These are phyloP conservation scores for Idaea dimidiata DNA, from an alignment of 2,888 invertebrate genomes.

Conservation along the genomic window DNA sequence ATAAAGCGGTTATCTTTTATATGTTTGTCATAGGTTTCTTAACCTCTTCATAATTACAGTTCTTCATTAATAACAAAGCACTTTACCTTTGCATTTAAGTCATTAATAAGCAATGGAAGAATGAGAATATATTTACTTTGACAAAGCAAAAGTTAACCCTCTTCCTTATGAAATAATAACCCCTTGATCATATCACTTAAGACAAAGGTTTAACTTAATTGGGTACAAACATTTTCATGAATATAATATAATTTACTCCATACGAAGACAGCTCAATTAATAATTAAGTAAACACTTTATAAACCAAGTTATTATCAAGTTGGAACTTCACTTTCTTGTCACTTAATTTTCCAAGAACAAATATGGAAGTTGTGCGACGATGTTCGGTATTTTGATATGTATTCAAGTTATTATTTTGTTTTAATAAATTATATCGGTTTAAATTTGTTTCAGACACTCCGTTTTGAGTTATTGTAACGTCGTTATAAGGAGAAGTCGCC, in stretches of 20 bases:
- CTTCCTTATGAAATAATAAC: not conserved
- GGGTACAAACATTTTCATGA: not conserved
- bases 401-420: not conserved
- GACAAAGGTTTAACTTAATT: not conserved
- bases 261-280: not conserved
- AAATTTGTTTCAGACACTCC: not conserved
- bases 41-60: too few relatives aligned
- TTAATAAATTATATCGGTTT: not conserved
- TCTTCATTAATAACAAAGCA: too few relatives aligned
- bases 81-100: too few relatives aligned
- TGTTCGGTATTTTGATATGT: not conserved
- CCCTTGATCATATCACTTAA: not conserved
- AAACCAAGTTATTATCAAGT: not conserved
- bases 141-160: not conserved
- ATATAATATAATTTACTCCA: not conserved
- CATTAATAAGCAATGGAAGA: too few relatives aligned
- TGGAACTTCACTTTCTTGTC: not conserved
- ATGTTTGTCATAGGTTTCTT: too few relatives aligned
- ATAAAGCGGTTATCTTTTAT: too few relatives aligned
- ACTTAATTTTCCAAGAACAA: not conserved
- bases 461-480: not conserved
- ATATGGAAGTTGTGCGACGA: not conserved
- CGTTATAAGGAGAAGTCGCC: too few relatives aligned
- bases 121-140: not conserved
- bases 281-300: conserved; percentile 1